Evolutionary conservation across 1,140 invertebrate genomes (phyloP).

Genomic region (Drosophila setifemur): DNA sequence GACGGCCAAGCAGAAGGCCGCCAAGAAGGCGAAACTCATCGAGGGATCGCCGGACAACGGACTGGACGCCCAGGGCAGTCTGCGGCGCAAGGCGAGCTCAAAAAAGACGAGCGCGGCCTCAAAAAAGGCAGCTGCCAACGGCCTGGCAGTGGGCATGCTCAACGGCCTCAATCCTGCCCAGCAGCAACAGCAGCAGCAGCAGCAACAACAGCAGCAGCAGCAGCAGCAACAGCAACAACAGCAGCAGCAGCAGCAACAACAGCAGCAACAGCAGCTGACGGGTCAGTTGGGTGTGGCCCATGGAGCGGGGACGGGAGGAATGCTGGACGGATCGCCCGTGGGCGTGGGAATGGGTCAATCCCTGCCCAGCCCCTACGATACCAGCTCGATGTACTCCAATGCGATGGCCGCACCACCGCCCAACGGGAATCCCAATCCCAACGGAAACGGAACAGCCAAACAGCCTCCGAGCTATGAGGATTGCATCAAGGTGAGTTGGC

Average conservation of each 20-base stretch:
- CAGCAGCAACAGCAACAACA: constrained; percentile 83
- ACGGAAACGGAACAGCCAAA: constrained; percentile 82
- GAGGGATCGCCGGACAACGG: constrained; percentile 84
- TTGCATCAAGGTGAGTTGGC: constrained; percentile 87
- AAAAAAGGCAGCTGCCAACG: constrained; percentile 69
- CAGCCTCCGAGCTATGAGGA: constrained; percentile 95
- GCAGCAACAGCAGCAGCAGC: constrained; percentile 37
- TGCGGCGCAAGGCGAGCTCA: constrained; percentile 89
- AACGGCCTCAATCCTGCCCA: constrained; percentile 69
- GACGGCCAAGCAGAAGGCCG: constrained; percentile 84
- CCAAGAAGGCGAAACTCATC: constrained; percentile 82
- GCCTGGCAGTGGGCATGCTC: not conserved
- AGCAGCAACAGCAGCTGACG: not conserved
- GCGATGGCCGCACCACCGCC: constrained; percentile 86
- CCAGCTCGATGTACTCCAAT: constrained; percentile 90
- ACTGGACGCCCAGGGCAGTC: constrained; percentile 79
- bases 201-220: constrained; percentile 86
- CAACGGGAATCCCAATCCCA: constrained; percentile 84
- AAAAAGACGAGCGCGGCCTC: constrained; percentile 86
- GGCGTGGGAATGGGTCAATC: constrained; percentile 79
- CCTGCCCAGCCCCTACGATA: constrained; percentile 90
- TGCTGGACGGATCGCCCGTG: constrained; percentile 28
- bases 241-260: constrained; percentile 63
- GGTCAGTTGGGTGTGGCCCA: constrained; percentile 84
- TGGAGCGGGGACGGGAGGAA: constrained; percentile 84